A percentile compares a stretch with the other conserved stretches of the same genome.
phyloP scores from a whole-genome alignment of 1,140 invertebrate species.

The Helicoverpa zea region DNA sequence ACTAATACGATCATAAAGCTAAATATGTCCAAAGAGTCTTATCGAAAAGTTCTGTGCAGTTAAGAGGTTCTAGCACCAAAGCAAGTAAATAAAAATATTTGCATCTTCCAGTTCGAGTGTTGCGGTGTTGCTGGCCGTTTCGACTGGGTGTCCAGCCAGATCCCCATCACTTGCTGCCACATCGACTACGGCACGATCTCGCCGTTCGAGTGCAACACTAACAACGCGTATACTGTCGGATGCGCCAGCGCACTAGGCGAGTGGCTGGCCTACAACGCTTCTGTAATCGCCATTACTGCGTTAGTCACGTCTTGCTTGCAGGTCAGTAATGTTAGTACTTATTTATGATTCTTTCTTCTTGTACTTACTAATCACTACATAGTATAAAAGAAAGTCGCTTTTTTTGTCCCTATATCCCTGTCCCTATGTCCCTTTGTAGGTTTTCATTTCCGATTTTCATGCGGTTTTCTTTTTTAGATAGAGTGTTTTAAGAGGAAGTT shows the following conservation, averaged over 20 bases:
- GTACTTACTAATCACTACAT: no score
- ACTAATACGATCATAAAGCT: no score
- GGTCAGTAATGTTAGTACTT: constrained; percentile 59
- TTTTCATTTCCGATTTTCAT: no score
- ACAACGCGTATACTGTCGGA: constrained; percentile 65
- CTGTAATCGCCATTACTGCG: constrained; percentile 63
- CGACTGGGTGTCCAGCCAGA: constrained; percentile 76
- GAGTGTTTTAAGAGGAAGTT: no score
- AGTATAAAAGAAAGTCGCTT: no score
- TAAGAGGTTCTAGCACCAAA: neutral
- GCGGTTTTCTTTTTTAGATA: no score
- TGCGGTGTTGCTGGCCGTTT: constrained; percentile 87
- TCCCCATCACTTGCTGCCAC: constrained; percentile 86
- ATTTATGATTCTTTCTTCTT: neutral
- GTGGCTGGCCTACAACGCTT: constrained; percentile 71
- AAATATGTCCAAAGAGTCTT: no score
- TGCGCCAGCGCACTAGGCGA: constrained; percentile 68
- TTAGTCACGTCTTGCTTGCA: constrained; percentile 68
- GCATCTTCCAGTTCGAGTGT: constrained; percentile 86
- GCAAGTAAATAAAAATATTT: neutral
- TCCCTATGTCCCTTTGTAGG: no score
- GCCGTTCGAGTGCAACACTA: constrained; percentile 67
- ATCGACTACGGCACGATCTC: constrained; percentile 77
- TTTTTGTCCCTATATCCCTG: no score
- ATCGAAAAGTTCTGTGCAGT: no score